Percentiles rank a stretch among this genome's conserved stretches.
These are phyloP conservation scores for Metellina segmentata DNA, from an alignment of 2,888 invertebrate species.

Conservation along the genomic window DNA sequence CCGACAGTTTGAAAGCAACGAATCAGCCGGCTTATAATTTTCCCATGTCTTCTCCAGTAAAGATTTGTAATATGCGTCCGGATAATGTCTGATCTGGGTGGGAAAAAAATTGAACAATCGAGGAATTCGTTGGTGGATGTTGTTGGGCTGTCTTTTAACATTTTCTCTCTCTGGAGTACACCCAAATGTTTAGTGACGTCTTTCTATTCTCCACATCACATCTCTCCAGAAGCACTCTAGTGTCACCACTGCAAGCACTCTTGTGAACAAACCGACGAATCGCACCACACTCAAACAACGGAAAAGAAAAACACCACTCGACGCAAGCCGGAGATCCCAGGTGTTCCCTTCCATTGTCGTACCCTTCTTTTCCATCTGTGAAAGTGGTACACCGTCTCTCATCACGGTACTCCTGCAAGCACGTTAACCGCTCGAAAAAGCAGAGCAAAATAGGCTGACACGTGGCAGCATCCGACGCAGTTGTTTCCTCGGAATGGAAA, in stretches of 20 bases:
- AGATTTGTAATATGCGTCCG: no score
- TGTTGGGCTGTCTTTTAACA: no score
- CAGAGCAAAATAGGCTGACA: neutral
- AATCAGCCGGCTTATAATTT: no score
- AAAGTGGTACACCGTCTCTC: neutral
- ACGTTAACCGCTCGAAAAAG: no score
- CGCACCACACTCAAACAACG: neutral
- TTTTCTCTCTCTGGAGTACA: no score
- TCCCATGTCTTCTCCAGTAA: no score
- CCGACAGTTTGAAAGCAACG: no score
- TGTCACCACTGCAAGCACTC: neutral
- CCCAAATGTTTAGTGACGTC: no score
- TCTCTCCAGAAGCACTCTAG: neutral
- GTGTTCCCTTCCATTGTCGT: conserved; percentile 13
- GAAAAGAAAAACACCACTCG: neutral
- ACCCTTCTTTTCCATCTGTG: neutral
- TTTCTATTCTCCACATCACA: no score
- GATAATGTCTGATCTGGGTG: no score
- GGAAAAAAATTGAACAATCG: no score
- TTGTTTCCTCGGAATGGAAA: conserved; percentile 2
- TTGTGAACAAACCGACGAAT: neutral
- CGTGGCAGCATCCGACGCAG: neutral
- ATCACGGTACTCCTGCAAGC: neutral
- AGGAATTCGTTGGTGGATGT: no score
- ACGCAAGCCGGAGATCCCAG: neutral